phyloP scores from a whole-genome alignment of 2,888 invertebrate species.

The Caprella mutica region DNA sequence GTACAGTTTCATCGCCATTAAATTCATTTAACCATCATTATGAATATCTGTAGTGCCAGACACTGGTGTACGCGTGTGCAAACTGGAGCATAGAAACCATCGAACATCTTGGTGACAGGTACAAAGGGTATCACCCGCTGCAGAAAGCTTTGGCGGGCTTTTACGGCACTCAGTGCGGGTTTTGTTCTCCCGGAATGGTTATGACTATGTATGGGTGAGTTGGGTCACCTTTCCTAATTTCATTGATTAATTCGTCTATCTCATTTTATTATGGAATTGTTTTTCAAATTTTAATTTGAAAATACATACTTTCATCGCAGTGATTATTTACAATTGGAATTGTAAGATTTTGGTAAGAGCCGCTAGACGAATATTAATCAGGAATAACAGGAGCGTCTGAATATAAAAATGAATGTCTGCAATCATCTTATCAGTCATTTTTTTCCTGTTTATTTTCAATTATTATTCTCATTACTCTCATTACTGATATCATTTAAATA shows the following conservation, averaged over 20 bases:
- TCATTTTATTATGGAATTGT: not conserved
- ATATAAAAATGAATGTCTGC: too few species aligned
- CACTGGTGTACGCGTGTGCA: slow-evolving; percentile 52
- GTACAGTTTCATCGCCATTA: too few species aligned
- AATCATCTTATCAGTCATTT: too few species aligned
- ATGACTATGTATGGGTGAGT: slow-evolving; percentile 60
- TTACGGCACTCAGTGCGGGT: slow-evolving; percentile 63
- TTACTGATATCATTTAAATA: too few species aligned
- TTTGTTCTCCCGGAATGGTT: slow-evolving; percentile 64
- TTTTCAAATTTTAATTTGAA: not conserved
- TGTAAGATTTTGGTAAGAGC: not conserved
- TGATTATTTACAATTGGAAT: not conserved
- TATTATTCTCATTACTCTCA: too few species aligned
- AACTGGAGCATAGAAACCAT: slow-evolving; percentile 57
- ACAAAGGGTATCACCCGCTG: slow-evolving; percentile 51
- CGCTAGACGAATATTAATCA: too few species aligned
- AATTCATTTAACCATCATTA: too few species aligned
- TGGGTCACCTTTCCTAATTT: not conserved
- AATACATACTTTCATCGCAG: not conserved
- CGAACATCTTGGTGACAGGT: slow-evolving; percentile 58
- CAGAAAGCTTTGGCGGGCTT: slow-evolving; percentile 53
- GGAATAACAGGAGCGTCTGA: not conserved
- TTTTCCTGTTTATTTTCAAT: too few species aligned
- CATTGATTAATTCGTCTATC: too few species aligned
- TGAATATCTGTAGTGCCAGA: slow-evolving; percentile 47